Evolutionary conservation across 2,113 vertebrate genomes (phyloP).

Genomic region (Maccullochella peelii): DNA sequence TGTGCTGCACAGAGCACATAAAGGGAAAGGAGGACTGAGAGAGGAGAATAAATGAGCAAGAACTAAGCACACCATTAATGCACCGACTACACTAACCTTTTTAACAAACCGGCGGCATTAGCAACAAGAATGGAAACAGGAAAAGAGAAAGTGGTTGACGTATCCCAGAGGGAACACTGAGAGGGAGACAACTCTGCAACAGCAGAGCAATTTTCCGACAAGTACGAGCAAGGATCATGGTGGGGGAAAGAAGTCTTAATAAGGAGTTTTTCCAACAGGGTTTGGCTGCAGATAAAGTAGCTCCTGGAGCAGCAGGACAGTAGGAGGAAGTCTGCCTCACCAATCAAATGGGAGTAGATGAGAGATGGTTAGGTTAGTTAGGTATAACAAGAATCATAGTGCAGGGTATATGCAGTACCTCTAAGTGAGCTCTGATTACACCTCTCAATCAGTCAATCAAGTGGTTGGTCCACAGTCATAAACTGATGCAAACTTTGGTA

Average conservation of each 20-base stretch:
- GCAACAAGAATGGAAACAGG: constrained; percentile 65
- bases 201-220: constrained; percentile 30
- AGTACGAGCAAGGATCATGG: not conserved
- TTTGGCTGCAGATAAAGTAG: not conserved
- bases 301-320: not conserved
- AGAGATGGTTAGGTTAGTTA: not conserved
- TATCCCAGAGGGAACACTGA: constrained; percentile 23
- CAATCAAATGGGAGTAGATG: not conserved
- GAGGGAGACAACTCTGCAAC: constrained; percentile 5
- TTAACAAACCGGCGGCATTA: constrained; percentile 25
- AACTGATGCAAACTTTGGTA: not conserved
- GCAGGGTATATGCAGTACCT: too few species aligned
- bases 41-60: constrained; percentile 18
- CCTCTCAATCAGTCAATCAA: not conserved
- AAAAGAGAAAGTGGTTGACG: constrained; percentile 48
- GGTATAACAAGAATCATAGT: not conserved
- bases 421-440: too few species aligned
- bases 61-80: constrained; percentile 15
- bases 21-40: not conserved
- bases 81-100: constrained; percentile 31
- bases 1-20: not conserved
- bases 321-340: not conserved
- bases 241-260: constrained; percentile 8
- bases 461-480: not conserved
- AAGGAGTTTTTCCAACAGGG: constrained; percentile 12